These are phyloP conservation scores for Heliconius hermathena DNA, from an alignment of 1,140 invertebrate genomes.

Conservation along the genomic window DNA sequence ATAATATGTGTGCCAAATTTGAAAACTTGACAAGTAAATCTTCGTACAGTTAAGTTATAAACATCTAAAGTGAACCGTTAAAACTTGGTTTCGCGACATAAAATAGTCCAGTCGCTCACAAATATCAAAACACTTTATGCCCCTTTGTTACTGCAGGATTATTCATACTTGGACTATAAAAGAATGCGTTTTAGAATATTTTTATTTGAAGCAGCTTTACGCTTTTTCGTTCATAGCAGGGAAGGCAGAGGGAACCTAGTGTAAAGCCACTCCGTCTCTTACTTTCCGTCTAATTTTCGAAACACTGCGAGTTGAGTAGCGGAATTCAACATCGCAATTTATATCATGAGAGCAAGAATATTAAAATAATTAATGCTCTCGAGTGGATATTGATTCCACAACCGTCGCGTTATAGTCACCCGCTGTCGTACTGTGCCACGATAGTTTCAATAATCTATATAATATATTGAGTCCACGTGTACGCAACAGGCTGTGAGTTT, in stretches of 20 bases:
- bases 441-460: no score
- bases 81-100: constrained; percentile 24
- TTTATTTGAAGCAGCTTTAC: not conserved
- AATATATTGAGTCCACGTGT: no score
- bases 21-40: constrained; percentile 12
- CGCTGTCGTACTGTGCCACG: no score
- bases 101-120: constrained; percentile 22
- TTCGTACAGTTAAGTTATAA: constrained; percentile 23
- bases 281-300: no score
- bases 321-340: no score
- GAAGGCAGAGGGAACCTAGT: not conserved
- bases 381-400: no score
- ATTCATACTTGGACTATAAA: constrained; percentile 6
- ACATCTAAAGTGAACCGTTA: constrained; percentile 19
- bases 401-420: no score
- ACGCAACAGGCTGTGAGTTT: no score
- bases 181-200: not conserved
- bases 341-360: no score
- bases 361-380: no score
- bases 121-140: constrained; percentile 21
- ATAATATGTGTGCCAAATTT: constrained; percentile 7
- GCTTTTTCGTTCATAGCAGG: not conserved
- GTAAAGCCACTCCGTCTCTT: not conserved
- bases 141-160: constrained; percentile 20
- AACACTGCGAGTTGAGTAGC: no score